Conservation (phyloP, 2,797 vertebrate species). For the Molothrus aeneus region DNA sequence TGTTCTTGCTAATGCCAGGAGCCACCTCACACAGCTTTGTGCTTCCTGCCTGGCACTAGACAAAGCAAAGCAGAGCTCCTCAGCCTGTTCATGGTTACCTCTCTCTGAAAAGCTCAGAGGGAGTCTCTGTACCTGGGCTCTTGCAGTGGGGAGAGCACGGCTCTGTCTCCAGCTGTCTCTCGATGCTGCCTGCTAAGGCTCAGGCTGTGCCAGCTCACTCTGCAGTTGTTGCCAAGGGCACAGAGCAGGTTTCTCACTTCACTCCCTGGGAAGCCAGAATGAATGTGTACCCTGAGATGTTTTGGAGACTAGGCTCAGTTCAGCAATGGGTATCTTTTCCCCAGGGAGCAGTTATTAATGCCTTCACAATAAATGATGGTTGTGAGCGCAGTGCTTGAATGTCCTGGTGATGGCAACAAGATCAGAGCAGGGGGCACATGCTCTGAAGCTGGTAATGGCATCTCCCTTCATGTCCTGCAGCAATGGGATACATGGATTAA, state of each 20-base stretch:
- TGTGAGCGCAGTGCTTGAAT: accelerated
- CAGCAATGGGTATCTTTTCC: background rate
- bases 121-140: background rate
- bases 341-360: background rate
- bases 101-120: background rate
- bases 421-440: background rate
- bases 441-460: background rate
- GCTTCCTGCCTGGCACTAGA: background rate
- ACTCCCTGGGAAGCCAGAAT: background rate
- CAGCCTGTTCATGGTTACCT: background rate
- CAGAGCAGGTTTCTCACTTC: background rate
- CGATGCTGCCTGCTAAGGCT: background rate
- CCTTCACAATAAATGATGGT: background rate
- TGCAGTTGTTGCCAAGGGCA: background rate
- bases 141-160: background rate
- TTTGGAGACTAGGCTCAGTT: background rate
- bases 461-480: conserved; percentile 25
- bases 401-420: background rate
- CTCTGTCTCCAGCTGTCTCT: background rate
- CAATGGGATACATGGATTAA: conserved; percentile 27
- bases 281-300: background rate
- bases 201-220: background rate
- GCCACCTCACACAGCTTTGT: background rate
- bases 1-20: background rate
- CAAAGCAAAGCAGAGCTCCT: background rate